Base-by-base conservation (phyloP, 1,140 invertebrate species). In the Phenacoccus solenopsis region DNA sequence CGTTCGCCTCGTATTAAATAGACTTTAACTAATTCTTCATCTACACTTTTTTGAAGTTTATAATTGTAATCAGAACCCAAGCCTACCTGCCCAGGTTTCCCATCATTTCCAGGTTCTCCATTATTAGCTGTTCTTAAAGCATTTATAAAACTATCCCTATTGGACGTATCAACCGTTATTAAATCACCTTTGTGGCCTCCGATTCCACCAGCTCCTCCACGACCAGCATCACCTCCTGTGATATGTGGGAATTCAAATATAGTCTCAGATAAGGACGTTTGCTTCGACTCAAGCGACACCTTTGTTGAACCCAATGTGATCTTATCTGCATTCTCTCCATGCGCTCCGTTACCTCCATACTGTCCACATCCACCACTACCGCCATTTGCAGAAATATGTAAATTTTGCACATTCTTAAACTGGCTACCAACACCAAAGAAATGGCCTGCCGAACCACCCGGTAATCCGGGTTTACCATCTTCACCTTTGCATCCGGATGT, bases 141-240 rank as follows among this genome's bases (percentile, higher is more conserved):
- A 16, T n/a, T n/a, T 3, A n/a, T 2, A 49, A 16, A 9, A 9
- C 38, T n/a, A n/a, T n/a, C n/a, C n/a, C n/a, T n/a, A n/a, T n/a
- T n/a, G n/a, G n/a, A n/a, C n/a, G n/a, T n/a, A n/a, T n/a, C n/a
- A n/a, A n/a, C n/a, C n/a, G n/a, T n/a, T n/a, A n/a, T n/a, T n/a
- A n/a, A n/a, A n/a, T n/a, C n/a, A n/a, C n/a, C n/a, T n/a, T n/a
- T n/a, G n/a, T n/a, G n/a, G n/a, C n/a, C n/a, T n/a, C 38, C 38
- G 5, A 49, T 56, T 5, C 70, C 67, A 24, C 10, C 2, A 10
- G 1, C 10, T 22, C 71, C 71, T 69, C 68, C 71, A n/a, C 16
- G 16, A 24, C 71, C 71, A 12, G 24, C 67, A 30, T 22, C n/a
- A 1, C 71, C 71, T 69, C 68, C 71, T n/a, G 13, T 5, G 1